phyloP scores from a whole-genome alignment of 2,113 vertebrate genomes.

The Phalacrocorax aristotelis region DNA sequence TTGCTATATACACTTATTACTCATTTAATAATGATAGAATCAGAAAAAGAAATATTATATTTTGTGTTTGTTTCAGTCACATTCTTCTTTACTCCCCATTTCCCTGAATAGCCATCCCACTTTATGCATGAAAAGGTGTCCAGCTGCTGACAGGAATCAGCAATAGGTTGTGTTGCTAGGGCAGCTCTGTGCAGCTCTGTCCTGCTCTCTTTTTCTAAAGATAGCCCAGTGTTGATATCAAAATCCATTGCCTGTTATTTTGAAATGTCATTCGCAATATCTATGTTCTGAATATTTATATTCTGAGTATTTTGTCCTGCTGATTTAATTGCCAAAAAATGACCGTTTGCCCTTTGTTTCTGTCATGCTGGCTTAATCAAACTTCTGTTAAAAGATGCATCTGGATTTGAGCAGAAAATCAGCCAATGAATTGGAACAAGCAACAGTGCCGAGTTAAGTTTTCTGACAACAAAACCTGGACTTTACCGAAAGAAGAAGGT shows the following conservation, averaged over 20 bases:
- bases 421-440: not conserved
- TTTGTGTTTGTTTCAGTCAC: not conserved
- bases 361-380: not conserved
- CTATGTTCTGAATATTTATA: not conserved
- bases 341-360: not conserved
- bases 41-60: not conserved
- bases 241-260: not conserved
- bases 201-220: not conserved
- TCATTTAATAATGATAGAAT: not conserved
- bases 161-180: not conserved
- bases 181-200: not conserved
- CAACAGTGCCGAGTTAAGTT: not conserved
- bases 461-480: not conserved
- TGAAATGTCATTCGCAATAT: not conserved
- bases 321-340: not conserved
- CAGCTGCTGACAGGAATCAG: not conserved
- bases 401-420: not conserved
- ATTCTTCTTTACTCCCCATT: not conserved
- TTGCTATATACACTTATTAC: not conserved
- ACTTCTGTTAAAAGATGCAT: not conserved
- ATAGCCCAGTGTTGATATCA: not conserved
- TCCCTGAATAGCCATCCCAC: not conserved
- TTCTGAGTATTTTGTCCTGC: not conserved
- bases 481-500: not conserved
- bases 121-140: not conserved